phyloP scores from a whole-genome alignment of 2,888 invertebrate species.

The Autographa gamma region DNA sequence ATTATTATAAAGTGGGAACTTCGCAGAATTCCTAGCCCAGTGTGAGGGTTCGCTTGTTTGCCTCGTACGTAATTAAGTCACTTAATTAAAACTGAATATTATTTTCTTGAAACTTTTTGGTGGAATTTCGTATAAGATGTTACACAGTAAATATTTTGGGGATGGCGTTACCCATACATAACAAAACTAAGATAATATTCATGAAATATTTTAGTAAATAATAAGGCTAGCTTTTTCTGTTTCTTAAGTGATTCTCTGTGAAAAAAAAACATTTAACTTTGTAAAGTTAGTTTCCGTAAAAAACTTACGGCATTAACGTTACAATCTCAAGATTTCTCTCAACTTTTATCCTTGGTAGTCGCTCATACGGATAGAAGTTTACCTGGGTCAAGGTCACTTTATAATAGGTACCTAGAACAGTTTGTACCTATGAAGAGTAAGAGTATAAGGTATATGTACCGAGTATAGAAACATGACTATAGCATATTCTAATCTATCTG shows the following conservation, averaged over 20 bases:
- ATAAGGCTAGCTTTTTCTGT: neutral
- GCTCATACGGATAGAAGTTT: neutral
- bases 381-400: neutral
- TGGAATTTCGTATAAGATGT: no score
- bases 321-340: neutral
- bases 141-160: no score
- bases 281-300: neutral
- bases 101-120: constrained; percentile 44
- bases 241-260: neutral
- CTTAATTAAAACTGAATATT: constrained; percentile 59
- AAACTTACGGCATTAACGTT: constrained; percentile 3
- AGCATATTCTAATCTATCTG: no score
- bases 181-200: no score
- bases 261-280: neutral
- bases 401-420: neutral
- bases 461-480: no score
- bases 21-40: constrained; percentile 38
- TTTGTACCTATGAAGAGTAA: neutral
- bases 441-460: neutral
- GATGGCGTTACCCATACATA: no score
- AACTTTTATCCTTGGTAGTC: neutral
- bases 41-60: constrained; percentile 7
- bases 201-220: neutral
- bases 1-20: constrained; percentile 57
- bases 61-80: constrained; percentile 55